Base-by-base conservation (phyloP, 2,797 vertebrate genomes). In the Falco concolor region DNA sequence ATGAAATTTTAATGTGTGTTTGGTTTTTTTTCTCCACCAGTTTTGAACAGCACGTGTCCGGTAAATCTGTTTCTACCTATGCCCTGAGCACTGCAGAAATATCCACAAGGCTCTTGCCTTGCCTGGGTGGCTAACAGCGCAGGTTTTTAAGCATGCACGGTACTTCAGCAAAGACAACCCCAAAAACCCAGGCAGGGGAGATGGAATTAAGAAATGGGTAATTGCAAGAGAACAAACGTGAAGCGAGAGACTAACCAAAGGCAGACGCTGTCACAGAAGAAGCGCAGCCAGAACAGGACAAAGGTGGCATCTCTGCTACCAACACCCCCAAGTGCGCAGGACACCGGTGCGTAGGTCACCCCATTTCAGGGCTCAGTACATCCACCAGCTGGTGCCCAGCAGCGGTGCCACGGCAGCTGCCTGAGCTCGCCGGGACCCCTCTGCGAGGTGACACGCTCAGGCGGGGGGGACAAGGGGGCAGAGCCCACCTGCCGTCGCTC, bases 401-500 rank as follows among this genome's bases (percentile, higher is more conserved):
- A 3, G 40, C 3, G 18, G 13, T 27, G 47, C 34, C 22, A 5
- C 63, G 27, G 87, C 1, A 36, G 49, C 78, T 44, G 49, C 61
- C 13, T 1, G 40, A 56, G 47, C 84, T 25, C 23, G 1, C n/a
- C 2, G 4, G 12, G 72, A n/a, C 53, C 32, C 52, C 1, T 9
- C 6, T 17, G 60, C 56, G 27, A 7, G 30, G 63, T 8, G 10
- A 30, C 47, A 4, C 34, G 7, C 2, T 8, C 53, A 16, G 74
- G 38, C 2, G 4, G 34, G 47, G n/a, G 12, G 17, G 60, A 45
- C 38, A 17, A 47, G 38, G 13, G n/a, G 28, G 38, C 47, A 36
- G 56, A n/a, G 8, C 44, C 64, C 3, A 4, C 18, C 61, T 7
- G 47, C 47, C 5, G 1, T 8, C 6, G 2, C 30, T 6, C 19